Conservation (phyloP, 53 echinoderm and acorn worm species). For the Mesocentrotus franciscanus region DNA sequence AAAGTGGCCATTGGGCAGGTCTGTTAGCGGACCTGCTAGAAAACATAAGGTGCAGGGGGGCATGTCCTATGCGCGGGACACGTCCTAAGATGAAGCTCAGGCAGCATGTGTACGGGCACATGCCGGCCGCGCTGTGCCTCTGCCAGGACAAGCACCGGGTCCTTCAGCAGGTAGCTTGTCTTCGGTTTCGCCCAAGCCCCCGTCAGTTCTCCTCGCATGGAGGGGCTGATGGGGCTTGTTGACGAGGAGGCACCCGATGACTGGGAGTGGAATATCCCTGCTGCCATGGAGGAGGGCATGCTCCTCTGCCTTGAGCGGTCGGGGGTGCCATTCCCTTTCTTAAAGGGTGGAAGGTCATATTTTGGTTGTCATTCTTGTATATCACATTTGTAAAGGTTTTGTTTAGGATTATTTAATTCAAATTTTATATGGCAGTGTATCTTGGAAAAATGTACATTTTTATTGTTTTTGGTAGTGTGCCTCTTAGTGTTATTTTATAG, state of each 20-base stretch:
- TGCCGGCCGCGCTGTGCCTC: too few species aligned
- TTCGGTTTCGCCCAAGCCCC: not conserved
- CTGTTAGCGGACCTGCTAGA: not conserved
- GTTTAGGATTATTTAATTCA: too few species aligned
- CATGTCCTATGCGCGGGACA: not conserved
- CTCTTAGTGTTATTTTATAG: too few species aligned
- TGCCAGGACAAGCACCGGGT: too few species aligned
- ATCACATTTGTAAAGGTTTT: too few species aligned
- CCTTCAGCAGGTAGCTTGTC: not conserved
- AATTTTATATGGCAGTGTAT: too few species aligned
- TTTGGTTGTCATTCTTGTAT: too few species aligned
- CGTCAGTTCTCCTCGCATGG: not conserved
- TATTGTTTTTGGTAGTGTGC: too few species aligned
- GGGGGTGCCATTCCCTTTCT: too few species aligned
- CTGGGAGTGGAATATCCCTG: not conserved
- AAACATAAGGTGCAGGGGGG: too few species aligned
- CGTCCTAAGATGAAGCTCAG: not conserved
- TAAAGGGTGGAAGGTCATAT: too few species aligned
- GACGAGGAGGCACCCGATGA: not conserved
- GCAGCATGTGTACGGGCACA: not conserved
- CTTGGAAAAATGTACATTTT: too few species aligned
- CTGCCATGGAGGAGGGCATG: not conserved
- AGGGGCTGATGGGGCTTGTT: not conserved
- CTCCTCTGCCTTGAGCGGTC: not conserved
- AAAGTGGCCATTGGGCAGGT: not conserved